Evolutionary conservation across 2,113 vertebrate genomes (phyloP).

Genomic region (Ptilorrhoa leucosticta): DNA sequence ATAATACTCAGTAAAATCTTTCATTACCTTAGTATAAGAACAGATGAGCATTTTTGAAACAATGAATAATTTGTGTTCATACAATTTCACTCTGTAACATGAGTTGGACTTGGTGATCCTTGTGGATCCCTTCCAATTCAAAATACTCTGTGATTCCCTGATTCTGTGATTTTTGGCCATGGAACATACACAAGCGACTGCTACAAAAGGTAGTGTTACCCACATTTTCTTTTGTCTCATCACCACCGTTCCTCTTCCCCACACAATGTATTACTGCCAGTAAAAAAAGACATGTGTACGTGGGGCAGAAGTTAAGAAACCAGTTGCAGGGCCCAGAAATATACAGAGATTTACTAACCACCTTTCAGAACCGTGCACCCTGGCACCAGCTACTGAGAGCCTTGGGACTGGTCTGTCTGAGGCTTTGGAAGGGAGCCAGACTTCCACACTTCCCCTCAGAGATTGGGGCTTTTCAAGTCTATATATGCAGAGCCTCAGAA

Average conservation of each 20-base stretch:
- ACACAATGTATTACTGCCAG: background rate
- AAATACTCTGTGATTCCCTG: background rate
- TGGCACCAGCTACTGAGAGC: background rate
- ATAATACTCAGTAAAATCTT: background rate
- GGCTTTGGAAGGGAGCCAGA: constrained; percentile 32
- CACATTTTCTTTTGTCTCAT: background rate
- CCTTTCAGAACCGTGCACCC: background rate
- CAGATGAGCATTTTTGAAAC: background rate
- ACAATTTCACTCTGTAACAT: background rate
- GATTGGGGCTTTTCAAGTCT: background rate
- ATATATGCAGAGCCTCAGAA: background rate
- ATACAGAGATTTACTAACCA: background rate
- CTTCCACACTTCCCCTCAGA: background rate
- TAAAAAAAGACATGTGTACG: background rate
- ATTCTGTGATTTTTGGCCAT: background rate
- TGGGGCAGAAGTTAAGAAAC: background rate
- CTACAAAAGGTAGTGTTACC: background rate
- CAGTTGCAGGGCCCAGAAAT: background rate
- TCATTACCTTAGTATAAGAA: background rate
- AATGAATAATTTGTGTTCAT: background rate
- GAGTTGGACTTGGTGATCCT: background rate
- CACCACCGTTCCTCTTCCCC: background rate
- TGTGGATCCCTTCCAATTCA: background rate
- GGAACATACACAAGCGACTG: background rate
- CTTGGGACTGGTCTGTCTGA: constrained; percentile 5